A percentile compares a stretch with the other conserved stretches of the same genome.
Conservation (phyloP, 2,113 vertebrate genomes). For the Phycodurus eques region DNA sequence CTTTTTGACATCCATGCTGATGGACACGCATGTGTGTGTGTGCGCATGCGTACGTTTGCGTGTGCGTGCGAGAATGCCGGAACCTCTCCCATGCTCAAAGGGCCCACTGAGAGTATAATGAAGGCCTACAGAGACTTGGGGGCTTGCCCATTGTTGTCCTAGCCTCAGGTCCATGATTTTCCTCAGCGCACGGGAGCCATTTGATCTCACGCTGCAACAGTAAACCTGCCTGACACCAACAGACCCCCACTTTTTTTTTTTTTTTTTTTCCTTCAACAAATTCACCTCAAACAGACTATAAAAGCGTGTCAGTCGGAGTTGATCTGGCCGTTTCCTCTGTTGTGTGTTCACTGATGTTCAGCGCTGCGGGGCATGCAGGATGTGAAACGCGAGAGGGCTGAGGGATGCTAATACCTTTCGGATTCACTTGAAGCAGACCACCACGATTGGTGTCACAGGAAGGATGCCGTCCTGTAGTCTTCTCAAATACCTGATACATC, state of each 20-base stretch:
- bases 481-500: constrained; percentile 63
- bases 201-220: constrained; percentile 50
- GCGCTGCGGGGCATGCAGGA: constrained; percentile 38
- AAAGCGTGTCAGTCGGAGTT: constrained; percentile 42
- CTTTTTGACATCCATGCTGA: not conserved
- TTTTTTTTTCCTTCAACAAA: constrained; percentile 23
- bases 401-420: constrained; percentile 27
- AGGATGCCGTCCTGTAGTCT: constrained; percentile 8
- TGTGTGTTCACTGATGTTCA: constrained; percentile 44
- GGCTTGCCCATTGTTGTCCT: constrained; percentile 46
- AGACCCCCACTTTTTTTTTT: constrained; percentile 28
- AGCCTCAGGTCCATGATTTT: constrained; percentile 60
- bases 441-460: constrained; percentile 18
- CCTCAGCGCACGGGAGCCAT: constrained; percentile 47
- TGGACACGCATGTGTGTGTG: not conserved
- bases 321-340: constrained; percentile 43
- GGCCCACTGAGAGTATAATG: constrained; percentile 43
- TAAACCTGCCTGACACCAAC: constrained; percentile 52
- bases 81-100: constrained; percentile 38
- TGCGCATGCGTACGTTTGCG: constrained; percentile 11
- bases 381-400: constrained; percentile 36
- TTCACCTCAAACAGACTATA: constrained; percentile 29
- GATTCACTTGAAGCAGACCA: constrained; percentile 24
- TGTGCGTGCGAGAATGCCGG: constrained; percentile 26
- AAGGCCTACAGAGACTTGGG: constrained; percentile 46